Conservation (phyloP, 2,888 invertebrate species). For the Arrhopalites spinosus region DNA sequence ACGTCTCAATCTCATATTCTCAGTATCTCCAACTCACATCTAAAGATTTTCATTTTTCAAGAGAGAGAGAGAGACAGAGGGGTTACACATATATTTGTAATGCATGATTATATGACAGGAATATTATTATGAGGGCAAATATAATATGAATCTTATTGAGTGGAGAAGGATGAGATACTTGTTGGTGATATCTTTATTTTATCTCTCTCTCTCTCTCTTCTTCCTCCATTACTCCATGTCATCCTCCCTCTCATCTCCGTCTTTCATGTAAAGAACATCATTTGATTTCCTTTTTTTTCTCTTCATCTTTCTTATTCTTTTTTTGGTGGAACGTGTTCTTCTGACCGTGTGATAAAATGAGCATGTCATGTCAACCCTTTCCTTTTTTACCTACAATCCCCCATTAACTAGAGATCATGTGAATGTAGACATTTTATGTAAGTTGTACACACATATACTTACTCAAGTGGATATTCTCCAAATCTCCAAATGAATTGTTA, state of each 20-base stretch:
- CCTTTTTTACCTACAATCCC: not conserved
- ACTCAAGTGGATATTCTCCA: conserved; percentile 31
- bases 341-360: conserved; percentile 36
- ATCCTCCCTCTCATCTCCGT: conserved; percentile 29
- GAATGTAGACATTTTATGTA: no score
- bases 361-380: conserved; percentile 37
- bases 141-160: conserved; percentile 25
- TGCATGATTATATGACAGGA: not conserved
- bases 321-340: conserved; percentile 17
- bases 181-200: conserved; percentile 33
- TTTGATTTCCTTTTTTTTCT: conserved; percentile 25
- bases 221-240: conserved; percentile 37
- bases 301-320: conserved; percentile 1
- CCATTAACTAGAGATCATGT: not conserved
- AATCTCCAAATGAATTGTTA: conserved; percentile 31
- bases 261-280: conserved; percentile 22
- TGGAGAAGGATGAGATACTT: conserved; percentile 5
- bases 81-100: no score
- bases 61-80: not conserved
- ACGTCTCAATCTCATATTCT: conserved; percentile 13
- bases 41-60: conserved; percentile 13
- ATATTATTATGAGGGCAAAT: conserved; percentile 22
- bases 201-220: conserved; percentile 16
- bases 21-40: conserved; percentile 22
- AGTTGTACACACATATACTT: no score